Percentiles rank a stretch among this genome's conserved stretches.
Evolutionary conservation across 2,888 invertebrate species (phyloP).

Genomic region (Apoderus coryli): DNA sequence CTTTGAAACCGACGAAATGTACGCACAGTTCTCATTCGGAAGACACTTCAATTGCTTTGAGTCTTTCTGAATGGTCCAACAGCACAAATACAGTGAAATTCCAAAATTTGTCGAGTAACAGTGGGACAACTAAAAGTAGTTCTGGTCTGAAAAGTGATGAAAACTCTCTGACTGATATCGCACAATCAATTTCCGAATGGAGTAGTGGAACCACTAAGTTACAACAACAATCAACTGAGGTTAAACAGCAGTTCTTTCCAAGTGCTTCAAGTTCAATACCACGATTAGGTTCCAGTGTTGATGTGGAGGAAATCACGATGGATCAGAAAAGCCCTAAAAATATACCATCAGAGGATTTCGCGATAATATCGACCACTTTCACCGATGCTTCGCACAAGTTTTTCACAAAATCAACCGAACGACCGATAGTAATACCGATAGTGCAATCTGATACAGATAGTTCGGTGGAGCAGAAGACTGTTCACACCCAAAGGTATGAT

Average conservation of each 20-base stretch:
- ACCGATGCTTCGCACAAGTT: constrained; percentile 21
- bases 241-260: constrained; percentile 37
- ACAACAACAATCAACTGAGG: constrained; percentile 31
- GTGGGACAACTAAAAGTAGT: constrained; percentile 44
- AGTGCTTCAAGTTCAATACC: constrained; percentile 20
- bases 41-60: constrained; percentile 73
- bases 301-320: constrained; percentile 26
- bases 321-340: constrained; percentile 29
- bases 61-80: constrained; percentile 79
- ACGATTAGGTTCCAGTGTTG: constrained; percentile 28
- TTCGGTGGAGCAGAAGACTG: constrained; percentile 34
- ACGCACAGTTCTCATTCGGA: constrained; percentile 75
- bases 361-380: constrained; percentile 20
- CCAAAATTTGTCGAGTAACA: constrained; percentile 52
- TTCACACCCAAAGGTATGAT: constrained; percentile 29
- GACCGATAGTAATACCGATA: constrained; percentile 37
- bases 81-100: constrained; percentile 76
- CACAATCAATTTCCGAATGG: constrained; percentile 73
- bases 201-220: constrained; percentile 62
- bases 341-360: constrained; percentile 30
- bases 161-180: constrained; percentile 55
- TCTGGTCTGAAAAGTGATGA: constrained; percentile 63
- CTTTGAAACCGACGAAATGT: constrained; percentile 64
- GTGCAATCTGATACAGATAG: constrained; percentile 35
- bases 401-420: constrained; percentile 37